Conservation (phyloP, 2,888 invertebrate species). For the Sympetrum striolatum region DNA sequence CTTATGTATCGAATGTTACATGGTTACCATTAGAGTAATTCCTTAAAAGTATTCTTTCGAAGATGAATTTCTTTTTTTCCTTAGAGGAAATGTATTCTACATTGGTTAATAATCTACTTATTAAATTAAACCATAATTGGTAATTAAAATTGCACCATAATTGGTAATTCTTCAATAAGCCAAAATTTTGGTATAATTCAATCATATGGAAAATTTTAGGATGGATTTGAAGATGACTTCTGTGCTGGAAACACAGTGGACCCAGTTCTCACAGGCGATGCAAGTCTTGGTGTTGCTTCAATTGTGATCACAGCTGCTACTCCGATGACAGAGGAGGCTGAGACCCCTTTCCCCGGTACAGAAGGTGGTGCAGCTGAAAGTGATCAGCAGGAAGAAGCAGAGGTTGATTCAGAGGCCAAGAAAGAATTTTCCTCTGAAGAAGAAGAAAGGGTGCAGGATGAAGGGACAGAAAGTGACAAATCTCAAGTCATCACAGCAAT, state of each 20-base stretch:
- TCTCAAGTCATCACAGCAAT: slow-evolving; percentile 27
- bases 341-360: slow-evolving; percentile 74
- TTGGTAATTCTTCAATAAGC: not conserved
- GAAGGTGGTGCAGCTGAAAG: slow-evolving; percentile 54
- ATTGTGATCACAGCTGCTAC: slow-evolving; percentile 94
- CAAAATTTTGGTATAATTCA: too few species aligned
- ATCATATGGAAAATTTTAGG: slow-evolving; percentile 1
- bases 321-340: slow-evolving; percentile 87
- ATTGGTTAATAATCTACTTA: not conserved
- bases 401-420: slow-evolving; percentile 52
- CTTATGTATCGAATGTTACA: too few species aligned
- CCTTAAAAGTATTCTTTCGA: too few species aligned
- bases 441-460: slow-evolving; percentile 50
- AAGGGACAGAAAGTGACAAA: slow-evolving; percentile 46
- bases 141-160: not conserved
- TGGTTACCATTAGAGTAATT: too few species aligned
- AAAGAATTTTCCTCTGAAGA: slow-evolving; percentile 51
- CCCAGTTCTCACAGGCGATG: slow-evolving; percentile 61
- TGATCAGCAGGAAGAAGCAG: slow-evolving; percentile 52
- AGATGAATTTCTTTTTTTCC: too few species aligned
- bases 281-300: slow-evolving; percentile 73
- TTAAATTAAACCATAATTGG: not conserved
- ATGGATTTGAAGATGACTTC: slow-evolving; percentile 48
- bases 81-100: not conserved
- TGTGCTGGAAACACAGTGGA: slow-evolving; percentile 15